Evolutionary conservation across 2,888 invertebrate species (phyloP).

Genomic region (Drosophila lutescens): DNA sequence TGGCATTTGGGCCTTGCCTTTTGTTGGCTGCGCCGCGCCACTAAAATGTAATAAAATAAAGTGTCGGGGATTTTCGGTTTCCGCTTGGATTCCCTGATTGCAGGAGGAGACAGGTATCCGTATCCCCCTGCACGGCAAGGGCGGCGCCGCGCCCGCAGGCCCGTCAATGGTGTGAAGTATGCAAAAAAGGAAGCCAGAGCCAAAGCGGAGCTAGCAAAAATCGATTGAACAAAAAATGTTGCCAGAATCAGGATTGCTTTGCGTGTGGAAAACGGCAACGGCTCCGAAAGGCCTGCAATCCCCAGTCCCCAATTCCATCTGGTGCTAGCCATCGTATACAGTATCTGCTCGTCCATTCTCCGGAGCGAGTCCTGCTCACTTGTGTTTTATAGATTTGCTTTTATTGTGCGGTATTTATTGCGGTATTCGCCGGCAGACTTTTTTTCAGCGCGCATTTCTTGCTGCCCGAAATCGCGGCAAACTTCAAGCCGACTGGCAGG

Average conservation of each 20-base stretch:
- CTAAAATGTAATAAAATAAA: slow-evolving; percentile 80
- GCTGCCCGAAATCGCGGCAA: slow-evolving; percentile 44
- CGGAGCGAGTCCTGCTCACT: slow-evolving; percentile 2
- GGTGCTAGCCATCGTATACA: not conserved
- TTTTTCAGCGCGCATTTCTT: slow-evolving; percentile 27
- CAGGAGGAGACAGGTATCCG: slow-evolving; percentile 17
- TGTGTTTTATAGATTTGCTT: slow-evolving; percentile 55
- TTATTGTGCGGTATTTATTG: slow-evolving; percentile 73
- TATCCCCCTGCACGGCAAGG: slow-evolving; percentile 12
- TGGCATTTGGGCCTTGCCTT: slow-evolving; percentile 27
- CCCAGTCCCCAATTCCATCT: not conserved
- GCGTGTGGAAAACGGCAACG: not conserved
- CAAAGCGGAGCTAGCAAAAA: slow-evolving; percentile 40
- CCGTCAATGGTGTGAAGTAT: slow-evolving; percentile 63
- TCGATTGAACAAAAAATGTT: slow-evolving; percentile 64
- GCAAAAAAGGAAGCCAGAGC: slow-evolving; percentile 35
- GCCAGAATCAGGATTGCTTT: slow-evolving; percentile 12
- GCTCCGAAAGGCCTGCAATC: not conserved
- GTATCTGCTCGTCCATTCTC: slow-evolving; percentile 9
- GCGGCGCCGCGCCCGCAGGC: slow-evolving; percentile 39
- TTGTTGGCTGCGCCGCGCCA: slow-evolving; percentile 46
- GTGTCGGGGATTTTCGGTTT: slow-evolving; percentile 69
- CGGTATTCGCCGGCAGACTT: slow-evolving; percentile 44
- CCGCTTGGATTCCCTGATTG: slow-evolving; percentile 50
- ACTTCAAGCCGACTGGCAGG: slow-evolving; percentile 41